Evolutionary conservation across 2,113 vertebrate genomes (phyloP), one percentile per base, ranked within the genome.

Genomic region (Gracilinanus agilis): DNA sequence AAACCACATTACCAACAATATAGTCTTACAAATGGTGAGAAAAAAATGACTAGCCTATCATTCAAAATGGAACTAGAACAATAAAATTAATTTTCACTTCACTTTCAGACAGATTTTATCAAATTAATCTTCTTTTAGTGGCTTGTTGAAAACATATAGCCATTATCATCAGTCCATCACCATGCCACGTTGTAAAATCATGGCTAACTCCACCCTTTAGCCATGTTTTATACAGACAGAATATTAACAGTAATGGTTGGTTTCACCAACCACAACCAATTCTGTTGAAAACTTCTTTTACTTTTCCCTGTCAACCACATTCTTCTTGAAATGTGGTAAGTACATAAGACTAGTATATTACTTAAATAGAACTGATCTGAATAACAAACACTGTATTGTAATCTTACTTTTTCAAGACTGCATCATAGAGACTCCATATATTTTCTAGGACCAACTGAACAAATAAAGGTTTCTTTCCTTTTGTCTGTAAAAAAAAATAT

Each of bases 361-460:
- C n/a, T 40, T 40, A 40, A 40, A 83, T 19, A 75, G 34, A 75
- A n/a, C 3, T 75, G 13, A 75, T n/a, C 13, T n/a, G 34, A 24
- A 91, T 27, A 90, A 9, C 56, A 92, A 83, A 89, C 91, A 88
- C 29, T 54, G 24, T 29, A 83, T 2, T 88, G 94, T 1, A 90
- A 91, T 25, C 98, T 99, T 98, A 99, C 99, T 99, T 99, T 98
- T 98, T 99, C n/a, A 98, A 99, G 90, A 99, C 99, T 3, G 99
- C 99, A n/a, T 99, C 99, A 93, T 99, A 99, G 55, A 99, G 98
- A 98, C 99, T 99, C 99, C 99, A 99, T 94, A 99, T 99, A 94
- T 99, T 99, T 95, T 99, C 99, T 97, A 99, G 98, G 92, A 99
- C 99, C 4, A 99, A 98, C 97, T 99, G 99, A 92, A 99, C 99